Evolutionary conservation across 2,113 vertebrate genomes (phyloP).

Genomic region (Spea bombifrons): DNA sequence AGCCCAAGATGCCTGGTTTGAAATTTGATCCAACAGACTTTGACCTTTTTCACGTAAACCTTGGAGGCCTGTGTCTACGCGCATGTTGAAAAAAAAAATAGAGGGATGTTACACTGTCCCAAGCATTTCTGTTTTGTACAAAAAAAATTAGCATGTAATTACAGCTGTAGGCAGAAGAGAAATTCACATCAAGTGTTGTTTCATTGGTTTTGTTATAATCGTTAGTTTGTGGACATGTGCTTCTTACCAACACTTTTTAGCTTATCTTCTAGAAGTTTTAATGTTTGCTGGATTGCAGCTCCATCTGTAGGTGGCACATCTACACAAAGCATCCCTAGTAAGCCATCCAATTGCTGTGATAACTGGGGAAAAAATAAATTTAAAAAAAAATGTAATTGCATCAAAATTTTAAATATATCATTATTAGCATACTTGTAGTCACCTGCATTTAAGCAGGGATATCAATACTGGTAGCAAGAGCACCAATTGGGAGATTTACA

Average conservation of each 20-base stretch:
- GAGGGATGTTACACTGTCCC: no score
- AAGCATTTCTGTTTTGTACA: no score
- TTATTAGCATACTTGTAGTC: no score
- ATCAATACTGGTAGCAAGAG: no score
- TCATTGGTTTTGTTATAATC: no score
- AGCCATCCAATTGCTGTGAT: slow-evolving; percentile 93
- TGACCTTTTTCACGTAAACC: slow-evolving; percentile 91
- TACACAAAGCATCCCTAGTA: slow-evolving; percentile 96
- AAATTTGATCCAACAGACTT: slow-evolving; percentile 88
- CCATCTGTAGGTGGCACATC: slow-evolving; percentile 94
- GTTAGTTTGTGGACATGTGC: background rate
- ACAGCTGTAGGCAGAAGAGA: no score
- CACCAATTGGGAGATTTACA: no score
- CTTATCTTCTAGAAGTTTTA: slow-evolving; percentile 97
- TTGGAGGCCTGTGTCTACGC: slow-evolving; percentile 72
- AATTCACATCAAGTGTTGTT: no score
- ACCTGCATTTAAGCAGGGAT: no score
- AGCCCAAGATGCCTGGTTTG: slow-evolving; percentile 83
- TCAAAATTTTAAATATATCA: no score
- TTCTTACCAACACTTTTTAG: slow-evolving; percentile 91
- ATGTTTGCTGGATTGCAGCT: slow-evolving; percentile 92
- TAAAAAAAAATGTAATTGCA: slow-evolving; percentile 16
- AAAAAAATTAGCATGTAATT: no score
- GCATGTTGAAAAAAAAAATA: background rate
- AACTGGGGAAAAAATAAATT: slow-evolving; percentile 69